phyloP scores from a whole-genome alignment of 2,797 vertebrate genomes.

The Crypturellus tataupa region DNA sequence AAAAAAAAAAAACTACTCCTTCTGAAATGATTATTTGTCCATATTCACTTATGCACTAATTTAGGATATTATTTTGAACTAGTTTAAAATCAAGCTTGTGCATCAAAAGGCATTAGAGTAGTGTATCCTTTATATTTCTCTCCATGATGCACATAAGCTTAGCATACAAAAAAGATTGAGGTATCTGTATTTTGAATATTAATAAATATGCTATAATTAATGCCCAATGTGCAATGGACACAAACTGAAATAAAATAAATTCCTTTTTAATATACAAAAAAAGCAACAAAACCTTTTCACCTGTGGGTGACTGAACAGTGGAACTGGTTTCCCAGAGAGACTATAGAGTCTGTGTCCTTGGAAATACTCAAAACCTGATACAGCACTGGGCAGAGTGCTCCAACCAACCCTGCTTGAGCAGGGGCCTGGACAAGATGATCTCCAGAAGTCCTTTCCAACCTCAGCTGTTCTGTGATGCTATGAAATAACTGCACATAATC shows the following conservation, averaged over 20 bases:
- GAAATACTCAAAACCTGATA: background rate
- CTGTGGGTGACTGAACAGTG: background rate
- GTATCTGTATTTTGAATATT: background rate
- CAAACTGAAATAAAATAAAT: background rate
- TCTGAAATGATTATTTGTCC: background rate
- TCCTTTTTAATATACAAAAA: background rate
- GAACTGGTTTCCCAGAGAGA: background rate
- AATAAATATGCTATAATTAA: background rate
- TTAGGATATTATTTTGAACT: background rate
- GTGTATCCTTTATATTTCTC: background rate
- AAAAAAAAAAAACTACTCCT: background rate
- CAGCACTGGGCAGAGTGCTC: background rate
- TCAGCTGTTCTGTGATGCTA: accelerated
- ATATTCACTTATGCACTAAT: accelerated
- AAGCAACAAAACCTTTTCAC: background rate
- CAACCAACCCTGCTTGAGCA: background rate
- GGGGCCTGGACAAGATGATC: background rate
- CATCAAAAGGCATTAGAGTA: background rate
- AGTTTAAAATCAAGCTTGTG: background rate
- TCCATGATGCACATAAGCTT: background rate
- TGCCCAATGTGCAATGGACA: background rate
- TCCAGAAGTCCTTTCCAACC: background rate
- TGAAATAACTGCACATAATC: background rate
- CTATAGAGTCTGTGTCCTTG: background rate
- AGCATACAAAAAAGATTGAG: background rate